These are phyloP conservation scores for Liodrosophila aerea DNA, from an alignment of 2,888 invertebrate genomes.

Conservation along the genomic window DNA sequence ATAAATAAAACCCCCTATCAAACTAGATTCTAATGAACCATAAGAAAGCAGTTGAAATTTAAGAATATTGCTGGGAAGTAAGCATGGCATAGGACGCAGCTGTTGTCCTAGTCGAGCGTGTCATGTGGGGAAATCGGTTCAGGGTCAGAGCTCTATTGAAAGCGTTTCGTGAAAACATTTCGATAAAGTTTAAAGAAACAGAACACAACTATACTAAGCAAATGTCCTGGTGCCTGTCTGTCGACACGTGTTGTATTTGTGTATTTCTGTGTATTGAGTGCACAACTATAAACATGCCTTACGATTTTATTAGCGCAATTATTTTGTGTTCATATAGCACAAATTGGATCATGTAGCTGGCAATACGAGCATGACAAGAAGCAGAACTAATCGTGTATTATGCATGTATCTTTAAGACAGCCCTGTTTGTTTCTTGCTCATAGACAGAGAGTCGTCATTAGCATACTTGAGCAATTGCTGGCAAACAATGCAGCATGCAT, in stretches of 20 bases:
- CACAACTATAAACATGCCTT: conserved; percentile 16
- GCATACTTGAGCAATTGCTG: conserved; percentile 69
- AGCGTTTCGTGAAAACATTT: conserved; percentile 6
- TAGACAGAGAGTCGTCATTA: conserved; percentile 49
- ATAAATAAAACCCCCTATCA: neutral
- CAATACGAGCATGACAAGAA: conserved; percentile 2
- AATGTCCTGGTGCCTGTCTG: conserved; percentile 27
- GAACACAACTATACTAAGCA: conserved; percentile 9
- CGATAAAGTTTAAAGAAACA: conserved; percentile 33
- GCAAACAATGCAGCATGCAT: conserved; percentile 63
- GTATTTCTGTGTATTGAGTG: neutral
- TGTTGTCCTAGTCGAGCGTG: conserved; percentile 23
- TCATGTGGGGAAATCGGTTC: conserved; percentile 11
- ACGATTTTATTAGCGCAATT: conserved; percentile 33
- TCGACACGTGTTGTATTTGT: conserved; percentile 13
- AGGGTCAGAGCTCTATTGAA: conserved; percentile 24
- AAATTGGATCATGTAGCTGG: conserved; percentile 43
- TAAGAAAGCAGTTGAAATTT: neutral
- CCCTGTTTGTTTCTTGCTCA: conserved; percentile 1
- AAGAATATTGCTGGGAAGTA: conserved; percentile 10
- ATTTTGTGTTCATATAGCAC: conserved; percentile 28
- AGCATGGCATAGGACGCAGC: conserved; percentile 26
- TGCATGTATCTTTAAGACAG: conserved; percentile 23
- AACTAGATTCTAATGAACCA: neutral
- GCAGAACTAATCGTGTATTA: neutral